phyloP scores from a whole-genome alignment of 2,113 vertebrate species.

The Pteropus alecto region DNA sequence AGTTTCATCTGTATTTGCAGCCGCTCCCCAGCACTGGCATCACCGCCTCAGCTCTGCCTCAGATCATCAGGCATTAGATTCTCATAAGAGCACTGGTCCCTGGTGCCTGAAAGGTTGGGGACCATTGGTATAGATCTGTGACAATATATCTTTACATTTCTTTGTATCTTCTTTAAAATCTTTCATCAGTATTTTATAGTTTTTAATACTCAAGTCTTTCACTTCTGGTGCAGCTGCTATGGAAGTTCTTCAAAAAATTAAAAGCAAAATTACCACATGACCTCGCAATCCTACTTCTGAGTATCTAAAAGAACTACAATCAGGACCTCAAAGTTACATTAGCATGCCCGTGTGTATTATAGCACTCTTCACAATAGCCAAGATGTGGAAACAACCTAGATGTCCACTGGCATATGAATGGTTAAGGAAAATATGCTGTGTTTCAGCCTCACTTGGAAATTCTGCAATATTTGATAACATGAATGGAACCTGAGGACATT shows the following conservation, averaged over 20 bases:
- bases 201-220: not conserved
- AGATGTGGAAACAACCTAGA: not conserved
- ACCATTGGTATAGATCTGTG: too few relatives aligned
- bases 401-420: not conserved
- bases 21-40: too few relatives aligned
- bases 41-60: too few relatives aligned
- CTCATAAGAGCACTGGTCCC: too few relatives aligned
- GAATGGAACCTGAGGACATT: not conserved
- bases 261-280: not conserved
- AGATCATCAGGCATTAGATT: too few relatives aligned
- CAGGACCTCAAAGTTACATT: not conserved
- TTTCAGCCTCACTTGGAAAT: not conserved
- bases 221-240: not conserved
- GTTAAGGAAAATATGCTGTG: not conserved
- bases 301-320: not conserved
- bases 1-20: too few relatives aligned
- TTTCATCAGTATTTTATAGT: not conserved
- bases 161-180: not conserved
- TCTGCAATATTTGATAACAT: not conserved
- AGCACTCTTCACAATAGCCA: not conserved
- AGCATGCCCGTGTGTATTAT: not conserved
- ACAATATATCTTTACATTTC: not conserved
- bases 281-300: not conserved
- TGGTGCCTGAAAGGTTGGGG: too few relatives aligned
- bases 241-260: not conserved